Evolutionary conservation across 2,113 vertebrate species (phyloP).

Genomic region (Menura novaehollandiae): DNA sequence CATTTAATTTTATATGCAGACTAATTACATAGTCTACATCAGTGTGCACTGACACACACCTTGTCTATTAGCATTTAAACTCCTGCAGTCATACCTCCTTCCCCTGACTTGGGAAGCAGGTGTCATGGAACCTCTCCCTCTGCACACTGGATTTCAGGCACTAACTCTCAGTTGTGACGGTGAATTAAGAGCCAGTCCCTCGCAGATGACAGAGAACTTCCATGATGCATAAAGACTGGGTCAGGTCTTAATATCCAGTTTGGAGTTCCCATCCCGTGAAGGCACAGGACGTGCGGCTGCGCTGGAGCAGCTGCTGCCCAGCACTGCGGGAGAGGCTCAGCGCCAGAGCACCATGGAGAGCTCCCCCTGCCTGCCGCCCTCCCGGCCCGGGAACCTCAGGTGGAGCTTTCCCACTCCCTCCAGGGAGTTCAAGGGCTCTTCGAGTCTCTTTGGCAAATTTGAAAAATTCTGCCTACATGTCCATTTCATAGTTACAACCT

Average conservation of each 20-base stretch:
- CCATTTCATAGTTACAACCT: not conserved
- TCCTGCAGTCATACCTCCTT: not conserved
- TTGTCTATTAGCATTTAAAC: not conserved
- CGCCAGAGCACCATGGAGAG: not conserved
- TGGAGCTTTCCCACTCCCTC: not conserved
- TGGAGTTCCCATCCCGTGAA: not conserved
- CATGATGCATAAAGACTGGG: too few relatives aligned
- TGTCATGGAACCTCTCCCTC: rapidly evolving
- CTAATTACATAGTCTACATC: not conserved
- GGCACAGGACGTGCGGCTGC: rapidly evolving
- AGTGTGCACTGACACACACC: not conserved
- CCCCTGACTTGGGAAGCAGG: not conserved
- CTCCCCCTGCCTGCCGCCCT: rapidly evolving
- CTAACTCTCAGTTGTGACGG: not conserved
- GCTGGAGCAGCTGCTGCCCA: rapidly evolving
- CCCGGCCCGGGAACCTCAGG: rapidly evolving
- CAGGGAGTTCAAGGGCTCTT: not conserved
- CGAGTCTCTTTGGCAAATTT: not conserved
- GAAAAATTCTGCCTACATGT: not conserved
- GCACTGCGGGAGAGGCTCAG: rapidly evolving
- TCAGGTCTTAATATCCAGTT: not conserved
- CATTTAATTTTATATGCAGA: not conserved
- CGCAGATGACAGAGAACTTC: not conserved
- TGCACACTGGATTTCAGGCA: not conserved
- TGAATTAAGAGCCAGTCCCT: not conserved